Conservation (phyloP, 2,797 vertebrate species). For the Antrozous pallidus region DNA sequence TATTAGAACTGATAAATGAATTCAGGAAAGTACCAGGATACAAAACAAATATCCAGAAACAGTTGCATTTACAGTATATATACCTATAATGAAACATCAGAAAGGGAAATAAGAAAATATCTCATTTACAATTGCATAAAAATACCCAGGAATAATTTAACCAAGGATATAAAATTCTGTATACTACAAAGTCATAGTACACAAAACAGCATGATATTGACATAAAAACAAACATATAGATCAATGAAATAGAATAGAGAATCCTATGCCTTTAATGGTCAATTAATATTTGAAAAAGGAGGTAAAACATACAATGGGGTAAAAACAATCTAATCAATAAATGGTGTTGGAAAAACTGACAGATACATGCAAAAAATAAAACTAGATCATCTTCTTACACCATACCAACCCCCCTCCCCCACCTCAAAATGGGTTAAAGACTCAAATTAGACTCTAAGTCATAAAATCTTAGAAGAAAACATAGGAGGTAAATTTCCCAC, state of each 20-base stretch:
- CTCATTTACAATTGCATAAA: too few species aligned
- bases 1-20: too few species aligned
- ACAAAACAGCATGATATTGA: not conserved
- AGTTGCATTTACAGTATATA: too few species aligned
- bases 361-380: not conserved
- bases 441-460: not conserved
- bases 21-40: too few species aligned
- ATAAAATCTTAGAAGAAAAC: not conserved
- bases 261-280: not conserved
- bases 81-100: too few species aligned
- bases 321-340: not conserved
- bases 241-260: not conserved
- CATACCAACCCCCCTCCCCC: too few species aligned
- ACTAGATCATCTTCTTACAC: not conserved
- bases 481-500: not conserved
- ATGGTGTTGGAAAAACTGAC: not conserved
- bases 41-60: too few species aligned
- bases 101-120: too few species aligned
- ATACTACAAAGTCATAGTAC: not conserved
- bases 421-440: not conserved
- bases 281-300: not conserved
- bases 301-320: not conserved
- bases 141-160: too few species aligned
- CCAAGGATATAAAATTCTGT: too few species aligned
- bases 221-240: not conserved